Evolutionary conservation across 2,888 invertebrate genomes (phyloP), one percentile per base, ranked within the genome.

Genomic region (Hirtodrosophila cameraria): DNA sequence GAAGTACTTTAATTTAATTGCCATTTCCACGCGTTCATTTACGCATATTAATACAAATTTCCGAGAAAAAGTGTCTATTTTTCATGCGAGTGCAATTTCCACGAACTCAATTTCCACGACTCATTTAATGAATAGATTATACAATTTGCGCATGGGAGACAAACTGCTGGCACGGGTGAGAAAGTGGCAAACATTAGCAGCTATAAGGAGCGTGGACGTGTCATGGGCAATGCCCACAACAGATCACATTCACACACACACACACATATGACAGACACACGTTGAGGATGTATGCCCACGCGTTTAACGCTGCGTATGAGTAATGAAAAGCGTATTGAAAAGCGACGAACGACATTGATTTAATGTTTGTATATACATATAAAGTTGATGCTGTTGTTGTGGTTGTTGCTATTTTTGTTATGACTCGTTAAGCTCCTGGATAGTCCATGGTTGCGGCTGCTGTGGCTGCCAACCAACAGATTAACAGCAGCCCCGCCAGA

Each of bases 301-400:
- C 50, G 76, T 48, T 60, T 41, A 39, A 82, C 82, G 75, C 70
- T 52, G 62, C 87, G 82, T 82, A 80, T 82, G 75, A 69, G 79
- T 62, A 78, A 87, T 80, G 59, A 50, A 80, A 71, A 72, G 28
- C 46, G 53, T 61, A 84, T 67, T 80, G 85, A 73, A 73, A 81
- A 68, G 78, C 78, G 69, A 55, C 63, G 49, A 82, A 15, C 57
- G 83, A 87, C 79, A 87, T 87, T 87, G 79, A 80, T 87, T 87
- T 82, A 82, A 87, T 87, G 75, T 57, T 74, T 61, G 15, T 52
- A 39, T 30, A 55, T 33, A 38, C 13, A 39, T 28, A 18, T 31
- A 30, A 13, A 36, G 30, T 27, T 42, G 28, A 11, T 18, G 35
- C 23, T 31, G 11, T 12, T 62, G 15, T 39, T 42, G 25, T 23